Evolutionary conservation across 2,888 invertebrate genomes (phyloP).

Genomic region (Augochlorella aurata): DNA sequence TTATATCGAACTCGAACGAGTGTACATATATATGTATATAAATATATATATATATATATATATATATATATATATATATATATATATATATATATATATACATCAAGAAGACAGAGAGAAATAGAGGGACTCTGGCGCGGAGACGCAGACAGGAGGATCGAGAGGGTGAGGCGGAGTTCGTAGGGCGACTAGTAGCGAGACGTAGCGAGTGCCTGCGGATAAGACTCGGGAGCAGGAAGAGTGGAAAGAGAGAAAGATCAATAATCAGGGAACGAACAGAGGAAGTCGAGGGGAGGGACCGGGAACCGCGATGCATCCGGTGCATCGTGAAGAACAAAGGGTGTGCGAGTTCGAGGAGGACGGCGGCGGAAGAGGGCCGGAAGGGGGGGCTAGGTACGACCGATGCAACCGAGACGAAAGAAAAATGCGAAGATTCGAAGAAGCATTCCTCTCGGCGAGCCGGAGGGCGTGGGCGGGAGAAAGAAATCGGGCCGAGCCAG

Average conservation of each 20-base stretch:
- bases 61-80: background rate
- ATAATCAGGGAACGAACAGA: constrained; percentile 43
- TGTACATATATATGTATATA: background rate
- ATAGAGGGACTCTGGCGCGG: background rate
- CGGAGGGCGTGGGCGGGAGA: background rate
- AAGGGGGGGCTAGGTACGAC: background rate
- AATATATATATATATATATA: too few relatives aligned
- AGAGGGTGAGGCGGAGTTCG: background rate
- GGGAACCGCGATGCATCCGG: constrained; percentile 51
- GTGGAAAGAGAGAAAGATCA: constrained; percentile 37
- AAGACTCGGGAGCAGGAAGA: constrained; percentile 10
- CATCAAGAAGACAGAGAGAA: background rate
- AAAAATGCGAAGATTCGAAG: constrained; percentile 54
- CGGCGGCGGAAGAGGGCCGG: background rate
- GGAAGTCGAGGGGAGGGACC: constrained; percentile 2
- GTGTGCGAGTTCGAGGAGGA: background rate
- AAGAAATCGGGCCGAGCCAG: constrained; percentile 31
- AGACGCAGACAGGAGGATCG: background rate
- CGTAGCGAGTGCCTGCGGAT: constrained; percentile 20
- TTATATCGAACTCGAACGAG: constrained; percentile 42
- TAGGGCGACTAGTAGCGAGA: constrained; percentile 4
- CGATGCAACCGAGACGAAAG: constrained; percentile 46
- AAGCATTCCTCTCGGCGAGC: constrained; percentile 44
- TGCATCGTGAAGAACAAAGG: constrained; percentile 48
- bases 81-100: background rate